Evolutionary conservation across 2,888 invertebrate genomes (phyloP).

Genomic region (Drosophila bunnanda): DNA sequence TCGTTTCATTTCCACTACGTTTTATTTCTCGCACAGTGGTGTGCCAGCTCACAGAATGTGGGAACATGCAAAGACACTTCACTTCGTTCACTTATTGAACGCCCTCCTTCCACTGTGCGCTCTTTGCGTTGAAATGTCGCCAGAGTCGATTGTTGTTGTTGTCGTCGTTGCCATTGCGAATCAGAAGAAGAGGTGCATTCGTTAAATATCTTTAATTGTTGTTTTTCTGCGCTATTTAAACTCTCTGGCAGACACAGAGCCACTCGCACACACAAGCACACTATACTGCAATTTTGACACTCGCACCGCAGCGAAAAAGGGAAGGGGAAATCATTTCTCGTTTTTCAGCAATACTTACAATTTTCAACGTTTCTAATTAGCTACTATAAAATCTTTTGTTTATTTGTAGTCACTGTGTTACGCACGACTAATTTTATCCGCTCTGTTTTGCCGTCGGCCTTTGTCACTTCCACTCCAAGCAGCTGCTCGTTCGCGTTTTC

Average conservation of each 20-base stretch:
- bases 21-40: slow-evolving; percentile 59
- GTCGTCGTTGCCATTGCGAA: slow-evolving; percentile 30
- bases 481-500: slow-evolving; percentile 17
- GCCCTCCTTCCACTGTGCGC: slow-evolving; percentile 50
- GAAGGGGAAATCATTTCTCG: slow-evolving; percentile 10
- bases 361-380: slow-evolving; percentile 6
- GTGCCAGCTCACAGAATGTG: neutral
- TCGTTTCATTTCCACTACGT: slow-evolving; percentile 66
- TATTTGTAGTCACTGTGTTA: slow-evolving; percentile 57
- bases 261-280: slow-evolving; percentile 18
- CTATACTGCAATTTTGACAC: slow-evolving; percentile 41
- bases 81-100: slow-evolving; percentile 13
- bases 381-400: slow-evolving; percentile 43
- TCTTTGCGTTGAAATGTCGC: slow-evolving; percentile 69
- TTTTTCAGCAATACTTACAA: slow-evolving; percentile 28
- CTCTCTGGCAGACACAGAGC: slow-evolving; percentile 21
- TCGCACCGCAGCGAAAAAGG: slow-evolving; percentile 10
- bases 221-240: slow-evolving; percentile 48
- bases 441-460: slow-evolving; percentile 67
- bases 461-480: slow-evolving; percentile 37
- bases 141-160: slow-evolving; percentile 30
- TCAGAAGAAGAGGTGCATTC: slow-evolving; percentile 46
- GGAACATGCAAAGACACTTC: neutral
- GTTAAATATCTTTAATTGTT: slow-evolving; percentile 66
- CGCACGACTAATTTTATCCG: slow-evolving; percentile 41